Percentiles rank a stretch among this genome's conserved stretches.
Evolutionary conservation across 2,113 vertebrate species (phyloP).

Genomic region (Herpetotheres cachinnans): DNA sequence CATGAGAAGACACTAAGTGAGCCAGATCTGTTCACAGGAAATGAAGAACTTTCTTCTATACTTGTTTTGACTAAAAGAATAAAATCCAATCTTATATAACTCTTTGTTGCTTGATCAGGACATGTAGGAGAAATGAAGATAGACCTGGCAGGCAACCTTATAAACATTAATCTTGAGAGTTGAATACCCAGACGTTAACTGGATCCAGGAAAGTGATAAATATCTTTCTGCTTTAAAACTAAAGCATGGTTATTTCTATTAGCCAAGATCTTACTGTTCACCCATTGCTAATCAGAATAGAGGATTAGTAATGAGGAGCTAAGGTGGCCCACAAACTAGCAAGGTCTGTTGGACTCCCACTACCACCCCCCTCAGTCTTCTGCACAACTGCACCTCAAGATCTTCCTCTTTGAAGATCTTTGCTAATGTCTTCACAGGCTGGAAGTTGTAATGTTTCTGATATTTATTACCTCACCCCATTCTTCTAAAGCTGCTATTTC

Average conservation of each 20-base stretch:
- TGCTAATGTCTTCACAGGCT: not conserved
- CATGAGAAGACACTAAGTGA: not conserved
- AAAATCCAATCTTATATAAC: not conserved
- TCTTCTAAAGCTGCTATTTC: not conserved
- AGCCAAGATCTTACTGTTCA: not conserved
- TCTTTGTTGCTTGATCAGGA: not conserved
- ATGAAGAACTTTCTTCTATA: not conserved
- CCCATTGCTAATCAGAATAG: not conserved
- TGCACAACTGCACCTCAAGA: not conserved
- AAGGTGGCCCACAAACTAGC: not conserved
- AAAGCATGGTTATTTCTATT: not conserved
- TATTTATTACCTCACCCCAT: not conserved
- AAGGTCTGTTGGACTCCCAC: not conserved
- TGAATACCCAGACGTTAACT: not conserved
- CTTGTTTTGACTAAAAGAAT: constrained; percentile 7
- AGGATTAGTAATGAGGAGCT: not conserved
- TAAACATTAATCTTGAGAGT: not conserved
- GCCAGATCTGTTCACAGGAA: not conserved
- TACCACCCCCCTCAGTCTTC: not conserved
- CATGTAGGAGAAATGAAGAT: not conserved
- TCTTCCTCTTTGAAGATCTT: not conserved
- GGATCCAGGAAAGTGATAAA: not conserved
- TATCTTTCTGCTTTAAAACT: not conserved
- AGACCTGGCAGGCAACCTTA: not conserved
- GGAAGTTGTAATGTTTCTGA: not conserved